Percentiles rank a stretch among this genome's conserved stretches.
Conservation (phyloP, 2,113 vertebrate genomes). For the Lagenorhynchus albirostris region DNA sequence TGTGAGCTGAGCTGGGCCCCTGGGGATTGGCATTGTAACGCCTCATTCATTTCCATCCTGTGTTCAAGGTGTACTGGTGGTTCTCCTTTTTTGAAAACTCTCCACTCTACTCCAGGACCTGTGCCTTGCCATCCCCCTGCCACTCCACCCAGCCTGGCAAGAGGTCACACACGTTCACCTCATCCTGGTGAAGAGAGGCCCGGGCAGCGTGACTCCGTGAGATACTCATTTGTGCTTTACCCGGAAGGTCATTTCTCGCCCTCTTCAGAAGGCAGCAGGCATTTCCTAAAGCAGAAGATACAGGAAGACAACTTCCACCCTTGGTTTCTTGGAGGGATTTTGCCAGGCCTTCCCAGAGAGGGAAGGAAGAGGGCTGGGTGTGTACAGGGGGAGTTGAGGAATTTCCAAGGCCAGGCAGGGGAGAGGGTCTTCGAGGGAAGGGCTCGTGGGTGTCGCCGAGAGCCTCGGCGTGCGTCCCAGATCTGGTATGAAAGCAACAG, state of each 20-base stretch:
- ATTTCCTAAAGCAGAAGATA: neutral
- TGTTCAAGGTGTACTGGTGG: neutral
- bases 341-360: neutral
- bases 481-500: neutral
- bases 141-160: rapidly evolving
- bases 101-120: neutral
- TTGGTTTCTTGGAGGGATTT: neutral
- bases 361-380: rapidly evolving
- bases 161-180: neutral
- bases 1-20: conserved; percentile 63
- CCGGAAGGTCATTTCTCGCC: neutral
- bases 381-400: neutral
- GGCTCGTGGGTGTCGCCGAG: neutral
- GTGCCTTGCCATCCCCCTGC: rapidly evolving
- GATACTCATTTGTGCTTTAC: neutral
- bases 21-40: neutral
- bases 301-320: neutral
- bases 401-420: neutral
- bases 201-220: neutral
- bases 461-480: neutral
- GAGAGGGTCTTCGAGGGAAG: neutral
- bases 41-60: conserved; percentile 76
- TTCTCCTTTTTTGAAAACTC: neutral
- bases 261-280: neutral
- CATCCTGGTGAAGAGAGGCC: neutral